phyloP scores from a whole-genome alignment of 2,797 vertebrate genomes.

The Cottoperca gobio region DNA sequence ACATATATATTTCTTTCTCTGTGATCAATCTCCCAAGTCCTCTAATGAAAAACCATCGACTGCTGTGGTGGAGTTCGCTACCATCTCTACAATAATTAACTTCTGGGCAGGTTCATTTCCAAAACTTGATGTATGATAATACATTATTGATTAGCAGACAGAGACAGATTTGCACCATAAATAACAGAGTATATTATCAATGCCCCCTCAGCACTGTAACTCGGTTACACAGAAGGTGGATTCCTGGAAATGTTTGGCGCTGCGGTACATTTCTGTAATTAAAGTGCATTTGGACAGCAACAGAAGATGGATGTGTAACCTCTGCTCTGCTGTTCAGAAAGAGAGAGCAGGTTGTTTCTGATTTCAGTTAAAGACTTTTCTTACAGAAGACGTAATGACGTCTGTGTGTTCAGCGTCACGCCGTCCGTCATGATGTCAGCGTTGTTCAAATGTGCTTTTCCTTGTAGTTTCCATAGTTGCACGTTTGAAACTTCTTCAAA shows the following conservation, averaged over 20 bases:
- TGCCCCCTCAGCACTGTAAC: conserved; percentile 43
- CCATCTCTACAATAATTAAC: conserved; percentile 66
- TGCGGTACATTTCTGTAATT: not conserved
- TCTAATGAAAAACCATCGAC: conserved; percentile 71
- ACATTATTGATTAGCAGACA: conserved; percentile 78
- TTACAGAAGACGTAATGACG: too few relatives aligned
- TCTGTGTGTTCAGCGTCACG: not conserved
- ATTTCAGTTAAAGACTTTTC: not conserved
- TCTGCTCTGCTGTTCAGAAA: not conserved
- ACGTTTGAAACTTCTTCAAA: too few relatives aligned
- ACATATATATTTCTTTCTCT: conserved; percentile 35
- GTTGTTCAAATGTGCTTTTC: not conserved
- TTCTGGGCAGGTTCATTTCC: conserved; percentile 76
- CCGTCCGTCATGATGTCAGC: not conserved
- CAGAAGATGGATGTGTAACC: not conserved
- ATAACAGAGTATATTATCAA: conserved; percentile 73
- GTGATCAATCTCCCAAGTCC: conserved; percentile 56
- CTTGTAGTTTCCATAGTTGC: too few relatives aligned
- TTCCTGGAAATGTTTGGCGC: conserved; percentile 31
- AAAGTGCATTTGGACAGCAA: conserved; percentile 13
- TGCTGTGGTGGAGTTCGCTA: conserved; percentile 48
- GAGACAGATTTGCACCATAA: conserved; percentile 72
- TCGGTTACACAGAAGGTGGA: conserved; percentile 11
- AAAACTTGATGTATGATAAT: conserved; percentile 81
- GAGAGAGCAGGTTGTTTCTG: not conserved